Evolutionary conservation across 1,140 invertebrate species (phyloP), one percentile per base, ranked within the genome.

Genomic region (Heliothis virescens): DNA sequence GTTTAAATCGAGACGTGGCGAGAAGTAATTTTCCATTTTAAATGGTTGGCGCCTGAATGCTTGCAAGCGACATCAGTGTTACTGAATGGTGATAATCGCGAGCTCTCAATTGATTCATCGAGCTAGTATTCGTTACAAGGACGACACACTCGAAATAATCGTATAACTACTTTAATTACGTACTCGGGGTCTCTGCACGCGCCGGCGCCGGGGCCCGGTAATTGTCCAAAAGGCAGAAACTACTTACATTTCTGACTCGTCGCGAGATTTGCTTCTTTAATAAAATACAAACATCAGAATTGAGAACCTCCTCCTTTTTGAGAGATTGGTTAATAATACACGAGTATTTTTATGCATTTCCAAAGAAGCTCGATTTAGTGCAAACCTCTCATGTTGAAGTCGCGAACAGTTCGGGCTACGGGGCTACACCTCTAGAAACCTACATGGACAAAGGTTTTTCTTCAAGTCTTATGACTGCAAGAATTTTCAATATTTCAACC

Each of bases 41-140:
- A 59, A 72, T 7, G 71, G 57, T 29, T 16, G 57, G 72, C 69
- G 69, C 50, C 26, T 72, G 71, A 18, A 41, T 26, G 34, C 26
- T 34, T 18, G 18, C 55, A 60, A 26, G 62, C 59, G 55, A 76
- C 78, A 74, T 78, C 69, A 80, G 60, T 63, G 67, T 71, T 81
- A 67, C 53, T 80, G 82, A 72, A 78, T 81, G 63, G 53, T 84
- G 79, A 81, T 83, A 83, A 82, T 79, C 63, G 78, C 74, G 48
- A 41, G 50, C 29, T 65, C 76, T 85, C 83, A 86, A 86, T 86
- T 86, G 83, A 84, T 80, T 71, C 77, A 81, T 76, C 67, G 75
- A 47, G 79, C 73, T 69, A 80, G 65, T 83, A 86, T 86, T 69
- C 81, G 85, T 81, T 86, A 86, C 85, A 86, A 86, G 85, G 85